Percentiles rank a stretch among this genome's conserved stretches.
Evolutionary conservation across 2,888 invertebrate species (phyloP).

Genomic region (Philereme vetulata): DNA sequence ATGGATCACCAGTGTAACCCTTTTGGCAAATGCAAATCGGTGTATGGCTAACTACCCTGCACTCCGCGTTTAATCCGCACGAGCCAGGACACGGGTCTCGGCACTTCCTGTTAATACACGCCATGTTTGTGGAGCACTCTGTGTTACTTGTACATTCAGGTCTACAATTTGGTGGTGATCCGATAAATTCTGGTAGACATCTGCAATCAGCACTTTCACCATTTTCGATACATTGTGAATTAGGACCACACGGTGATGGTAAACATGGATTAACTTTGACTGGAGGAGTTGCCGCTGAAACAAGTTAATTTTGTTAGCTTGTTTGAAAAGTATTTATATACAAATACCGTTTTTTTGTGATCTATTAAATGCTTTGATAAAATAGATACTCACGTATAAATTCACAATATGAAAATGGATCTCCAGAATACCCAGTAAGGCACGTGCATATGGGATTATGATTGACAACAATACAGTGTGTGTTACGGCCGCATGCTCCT

Average conservation of each 20-base stretch:
- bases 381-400: slow-evolving; percentile 66
- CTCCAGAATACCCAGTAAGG: slow-evolving; percentile 85
- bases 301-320: background rate
- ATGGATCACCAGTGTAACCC: slow-evolving; percentile 88
- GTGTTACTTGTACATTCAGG: slow-evolving; percentile 88
- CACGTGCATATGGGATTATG: slow-evolving; percentile 88
- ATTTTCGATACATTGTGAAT: slow-evolving; percentile 84
- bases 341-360: too few relatives aligned
- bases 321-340: too few relatives aligned
- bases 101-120: slow-evolving; percentile 88
- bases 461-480: slow-evolving; percentile 85
- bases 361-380: background rate
- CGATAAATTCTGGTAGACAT: slow-evolving; percentile 85
- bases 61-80: slow-evolving; percentile 88
- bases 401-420: slow-evolving; percentile 88
- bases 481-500: slow-evolving; percentile 87
- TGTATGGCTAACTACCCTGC: slow-evolving; percentile 88
- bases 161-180: slow-evolving; percentile 86
- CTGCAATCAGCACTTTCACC: slow-evolving; percentile 85
- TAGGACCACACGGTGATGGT: slow-evolving; percentile 87
- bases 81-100: slow-evolving; percentile 87
- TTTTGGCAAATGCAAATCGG: slow-evolving; percentile 86
- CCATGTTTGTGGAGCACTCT: slow-evolving; percentile 85
- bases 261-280: slow-evolving; percentile 82
- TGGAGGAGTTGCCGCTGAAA: slow-evolving; percentile 61